Evolutionary conservation across 1,140 invertebrate genomes (phyloP).

Genomic region (Cryptotermes secundus): DNA sequence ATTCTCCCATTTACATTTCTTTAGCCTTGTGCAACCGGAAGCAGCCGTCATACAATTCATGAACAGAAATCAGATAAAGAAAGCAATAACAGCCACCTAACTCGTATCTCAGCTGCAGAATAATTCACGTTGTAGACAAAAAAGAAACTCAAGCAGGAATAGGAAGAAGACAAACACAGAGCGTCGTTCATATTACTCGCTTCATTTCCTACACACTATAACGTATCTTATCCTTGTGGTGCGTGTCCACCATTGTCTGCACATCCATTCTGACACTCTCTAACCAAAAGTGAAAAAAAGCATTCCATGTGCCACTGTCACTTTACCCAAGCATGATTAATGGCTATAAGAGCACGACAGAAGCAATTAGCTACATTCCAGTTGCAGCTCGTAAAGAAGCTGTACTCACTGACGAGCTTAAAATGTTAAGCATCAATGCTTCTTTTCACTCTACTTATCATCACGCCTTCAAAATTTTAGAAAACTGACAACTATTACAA

Average conservation of each 20-base stretch:
- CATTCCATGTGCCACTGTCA: background rate
- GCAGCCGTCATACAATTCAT: no score
- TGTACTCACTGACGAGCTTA: background rate
- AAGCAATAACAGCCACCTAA: no score
- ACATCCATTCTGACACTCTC: background rate
- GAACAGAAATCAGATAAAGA: no score
- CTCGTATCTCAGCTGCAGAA: no score
- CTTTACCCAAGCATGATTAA: background rate
- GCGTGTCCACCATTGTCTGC: background rate
- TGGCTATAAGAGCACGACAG: background rate
- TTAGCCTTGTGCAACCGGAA: no score
- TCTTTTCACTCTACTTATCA: background rate
- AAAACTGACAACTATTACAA: conserved; percentile 3
- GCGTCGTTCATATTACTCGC: background rate
- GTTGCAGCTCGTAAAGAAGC: background rate
- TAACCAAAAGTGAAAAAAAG: background rate
- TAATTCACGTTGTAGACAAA: no score
- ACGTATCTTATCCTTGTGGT: background rate
- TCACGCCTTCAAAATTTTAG: background rate
- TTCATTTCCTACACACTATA: background rate
- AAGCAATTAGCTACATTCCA: conserved; percentile 16
- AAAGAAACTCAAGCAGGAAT: no score
- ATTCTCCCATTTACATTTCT: no score
- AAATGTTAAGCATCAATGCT: background rate
- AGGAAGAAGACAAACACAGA: background rate